Conservation (phyloP, 2,888 invertebrate genomes). For the Alentia gelatinosa region DNA sequence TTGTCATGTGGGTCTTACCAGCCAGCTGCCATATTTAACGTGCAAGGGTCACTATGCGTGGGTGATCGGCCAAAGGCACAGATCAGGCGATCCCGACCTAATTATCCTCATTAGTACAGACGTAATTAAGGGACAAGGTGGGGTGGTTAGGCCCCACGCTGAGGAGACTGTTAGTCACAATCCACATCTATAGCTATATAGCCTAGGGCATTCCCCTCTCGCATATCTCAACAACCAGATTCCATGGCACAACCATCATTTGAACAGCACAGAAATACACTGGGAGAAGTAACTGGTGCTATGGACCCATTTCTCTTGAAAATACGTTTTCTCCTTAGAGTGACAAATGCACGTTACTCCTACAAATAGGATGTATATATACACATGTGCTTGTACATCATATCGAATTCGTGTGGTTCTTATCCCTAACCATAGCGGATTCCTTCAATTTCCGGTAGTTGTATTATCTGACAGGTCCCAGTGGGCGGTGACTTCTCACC, state of each 20-base stretch:
- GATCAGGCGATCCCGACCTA: neutral
- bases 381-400: too few relatives aligned
- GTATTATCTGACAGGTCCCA: neutral
- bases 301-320: too few relatives aligned
- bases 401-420: too few relatives aligned
- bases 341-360: too few relatives aligned
- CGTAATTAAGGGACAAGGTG: neutral
- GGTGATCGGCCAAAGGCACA: neutral
- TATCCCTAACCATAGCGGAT: too few relatives aligned
- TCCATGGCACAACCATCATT: neutral
- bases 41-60: neutral
- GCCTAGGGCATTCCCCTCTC: neutral
- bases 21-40: constrained; percentile 4
- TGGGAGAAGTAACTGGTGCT: too few relatives aligned
- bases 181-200: neutral
- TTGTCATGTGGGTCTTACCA: neutral
- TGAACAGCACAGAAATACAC: too few relatives aligned
- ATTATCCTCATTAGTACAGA: neutral
- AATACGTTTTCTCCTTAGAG: too few relatives aligned
- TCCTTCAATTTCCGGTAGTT: neutral
- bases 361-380: too few relatives aligned
- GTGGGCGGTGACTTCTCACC: neutral
- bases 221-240: neutral
- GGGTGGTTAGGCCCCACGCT: neutral
- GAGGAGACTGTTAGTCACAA: neutral